phyloP scores from a whole-genome alignment of 2,113 vertebrate genomes.

The Neodon shergylaensis region DNA sequence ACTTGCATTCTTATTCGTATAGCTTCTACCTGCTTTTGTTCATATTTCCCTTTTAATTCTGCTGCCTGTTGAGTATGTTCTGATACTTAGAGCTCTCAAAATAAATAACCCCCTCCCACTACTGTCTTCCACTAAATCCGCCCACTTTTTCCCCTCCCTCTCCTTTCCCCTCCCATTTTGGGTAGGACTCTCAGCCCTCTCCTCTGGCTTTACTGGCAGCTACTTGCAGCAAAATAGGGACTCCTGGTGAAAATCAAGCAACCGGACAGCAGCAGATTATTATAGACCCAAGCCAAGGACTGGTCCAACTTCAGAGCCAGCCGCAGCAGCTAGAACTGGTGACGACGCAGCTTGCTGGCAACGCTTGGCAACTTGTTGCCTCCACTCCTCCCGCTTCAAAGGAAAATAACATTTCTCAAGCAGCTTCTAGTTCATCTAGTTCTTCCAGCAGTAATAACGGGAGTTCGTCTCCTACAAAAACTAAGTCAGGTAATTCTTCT shows the following conservation, averaged over 20 bases:
- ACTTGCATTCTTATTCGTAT: slow-evolving; percentile 72
- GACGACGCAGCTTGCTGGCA: slow-evolving; percentile 96
- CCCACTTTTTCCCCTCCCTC: slow-evolving; percentile 80
- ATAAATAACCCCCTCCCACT: slow-evolving; percentile 61
- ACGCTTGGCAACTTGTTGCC: slow-evolving; percentile 97
- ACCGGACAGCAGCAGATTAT: slow-evolving; percentile 93
- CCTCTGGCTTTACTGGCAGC: slow-evolving; percentile 98
- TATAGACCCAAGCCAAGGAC: slow-evolving; percentile 95
- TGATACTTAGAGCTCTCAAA: slow-evolving; percentile 77
- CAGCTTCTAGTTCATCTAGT: slow-evolving; percentile 86
- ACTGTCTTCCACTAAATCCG: slow-evolving; percentile 77
- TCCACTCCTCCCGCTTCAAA: slow-evolving; percentile 92
- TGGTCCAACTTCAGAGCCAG: slow-evolving; percentile 95
- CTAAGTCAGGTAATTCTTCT: slow-evolving; percentile 86
- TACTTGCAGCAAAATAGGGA: slow-evolving; percentile 99
- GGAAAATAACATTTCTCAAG: slow-evolving; percentile 91
- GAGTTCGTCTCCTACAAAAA: slow-evolving; percentile 91
- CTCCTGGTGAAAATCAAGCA: slow-evolving; percentile 92
- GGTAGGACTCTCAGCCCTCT: slow-evolving; percentile 98
- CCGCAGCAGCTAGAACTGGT: slow-evolving; percentile 97
- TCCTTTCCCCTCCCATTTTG: slow-evolving; percentile 77
- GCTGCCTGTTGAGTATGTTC: slow-evolving; percentile 73
- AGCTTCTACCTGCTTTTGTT: slow-evolving; percentile 54
- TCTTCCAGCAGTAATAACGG: slow-evolving; percentile 89
- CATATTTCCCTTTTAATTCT: slow-evolving; percentile 67